Conservation (phyloP, 2,797 vertebrate species). For the Acrossocheilus fasciatus region DNA sequence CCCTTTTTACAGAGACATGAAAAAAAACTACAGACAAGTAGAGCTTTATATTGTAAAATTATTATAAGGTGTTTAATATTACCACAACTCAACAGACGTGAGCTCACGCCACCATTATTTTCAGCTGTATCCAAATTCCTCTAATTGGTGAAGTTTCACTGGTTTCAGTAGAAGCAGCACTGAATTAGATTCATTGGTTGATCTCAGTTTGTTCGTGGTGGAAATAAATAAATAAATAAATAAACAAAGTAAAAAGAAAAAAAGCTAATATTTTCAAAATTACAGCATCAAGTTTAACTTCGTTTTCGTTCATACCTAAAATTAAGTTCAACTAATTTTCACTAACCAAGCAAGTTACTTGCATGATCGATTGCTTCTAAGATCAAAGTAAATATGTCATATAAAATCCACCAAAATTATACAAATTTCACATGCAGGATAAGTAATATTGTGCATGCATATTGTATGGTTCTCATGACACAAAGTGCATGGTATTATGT, state of each 20-base stretch:
- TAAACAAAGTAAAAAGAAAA: neutral
- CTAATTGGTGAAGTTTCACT: neutral
- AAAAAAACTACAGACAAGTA: neutral
- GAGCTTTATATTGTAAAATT: neutral
- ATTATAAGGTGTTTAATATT: slow-evolving; percentile 2
- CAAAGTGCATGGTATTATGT: neutral
- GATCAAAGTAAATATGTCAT: neutral
- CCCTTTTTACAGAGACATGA: slow-evolving; percentile 1
- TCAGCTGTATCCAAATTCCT: neutral
- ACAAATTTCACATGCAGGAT: neutral
- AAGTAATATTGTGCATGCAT: neutral
- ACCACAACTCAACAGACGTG: neutral
- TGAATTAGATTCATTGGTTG: neutral
- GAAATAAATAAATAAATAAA: neutral
- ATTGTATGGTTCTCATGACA: neutral
- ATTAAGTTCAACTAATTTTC: neutral
- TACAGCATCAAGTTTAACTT: neutral
- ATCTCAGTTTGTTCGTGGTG: neutral
- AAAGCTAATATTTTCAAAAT: neutral
- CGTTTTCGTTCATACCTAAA: neutral
- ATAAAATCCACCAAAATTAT: neutral
- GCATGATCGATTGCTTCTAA: neutral
- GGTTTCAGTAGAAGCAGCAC: neutral
- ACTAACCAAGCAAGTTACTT: neutral
- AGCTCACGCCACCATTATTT: neutral